Percentiles rank a stretch among this genome's conserved stretches.
phyloP scores from a whole-genome alignment of 2,888 invertebrate species.

The Prionchulus punctatus region DNA sequence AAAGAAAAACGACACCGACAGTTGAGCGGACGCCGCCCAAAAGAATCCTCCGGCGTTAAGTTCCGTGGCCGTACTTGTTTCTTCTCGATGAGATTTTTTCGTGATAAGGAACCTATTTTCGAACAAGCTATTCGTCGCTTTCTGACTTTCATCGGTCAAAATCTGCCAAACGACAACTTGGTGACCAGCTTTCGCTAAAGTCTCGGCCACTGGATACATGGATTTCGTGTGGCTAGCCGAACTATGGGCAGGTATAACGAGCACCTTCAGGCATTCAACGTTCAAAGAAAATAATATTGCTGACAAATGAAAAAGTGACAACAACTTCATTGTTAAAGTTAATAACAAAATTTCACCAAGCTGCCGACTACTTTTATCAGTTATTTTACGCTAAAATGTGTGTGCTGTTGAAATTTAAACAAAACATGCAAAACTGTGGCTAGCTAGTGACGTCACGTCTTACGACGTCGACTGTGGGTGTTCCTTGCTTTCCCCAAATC shows the following conservation, averaged over 20 bases:
- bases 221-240: neutral
- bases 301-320: too few relatives aligned
- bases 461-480: too few relatives aligned
- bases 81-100: neutral
- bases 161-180: neutral
- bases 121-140: too few relatives aligned
- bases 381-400: too few relatives aligned
- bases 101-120: neutral
- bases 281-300: too few relatives aligned
- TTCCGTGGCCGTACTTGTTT: neutral
- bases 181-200: neutral
- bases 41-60: neutral
- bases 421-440: too few relatives aligned
- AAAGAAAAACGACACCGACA: neutral
- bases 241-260: neutral
- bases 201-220: neutral
- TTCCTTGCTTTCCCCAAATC: too few relatives aligned
- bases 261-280: neutral
- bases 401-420: too few relatives aligned
- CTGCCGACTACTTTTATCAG: too few relatives aligned
- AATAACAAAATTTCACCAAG: too few relatives aligned
- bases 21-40: neutral
- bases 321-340: too few relatives aligned
- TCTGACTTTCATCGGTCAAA: neutral
- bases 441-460: too few relatives aligned